Base-by-base conservation (phyloP, 2,797 vertebrate species). In the Sylvia borin region DNA sequence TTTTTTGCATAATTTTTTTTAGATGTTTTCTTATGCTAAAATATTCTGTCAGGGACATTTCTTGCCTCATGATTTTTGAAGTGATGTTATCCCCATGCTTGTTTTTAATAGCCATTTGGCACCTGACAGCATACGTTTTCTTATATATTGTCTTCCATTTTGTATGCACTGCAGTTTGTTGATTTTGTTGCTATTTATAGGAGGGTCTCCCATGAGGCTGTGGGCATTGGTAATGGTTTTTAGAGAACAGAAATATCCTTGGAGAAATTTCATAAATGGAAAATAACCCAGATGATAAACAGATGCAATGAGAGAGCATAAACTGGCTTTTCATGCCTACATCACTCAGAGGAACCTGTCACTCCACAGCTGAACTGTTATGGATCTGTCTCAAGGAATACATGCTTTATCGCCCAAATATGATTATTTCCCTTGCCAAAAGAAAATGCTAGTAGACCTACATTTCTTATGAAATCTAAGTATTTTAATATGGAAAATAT, bases 201-300 rank as follows among this genome's bases (percentile, higher is more conserved):
- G 27, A 85, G 38, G 67, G 36, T 79, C 31, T 93, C 79, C 76
- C 54, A 76, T 48, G 86, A 94, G 90, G 55, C 92, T 95, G 31
- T 92, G 79, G 68, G 79, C 12, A 3, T 19, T 40, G 43, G 74
- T 76, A 95, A 84, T 95, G 86, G 31, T 40, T 81, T 93, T 94
- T 93, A 84, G 70, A 87, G 67, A 94, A 77, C 70, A 93, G n/a
- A 93, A 84, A 86, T 90, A 92, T 68, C 83, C 57, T 93, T 81
- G 45, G 34, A 93, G 83, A 58, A 78, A 68, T 90, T 84, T 95
- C 24, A 62, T 82, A 94, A 93, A 70, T 89, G 88, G 66, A 73
- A 92, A 85, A 58, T 43, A 77, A 76, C 80, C 72, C 29, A 72
- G 34, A 92, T 65, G 86, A 88, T 92, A 81, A 93, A 75, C 42